A percentile compares a stretch with the other conserved stretches of the same genome.
phyloP scores from a whole-genome alignment of 1,140 invertebrate genomes.

The Drosophila pachea region DNA sequence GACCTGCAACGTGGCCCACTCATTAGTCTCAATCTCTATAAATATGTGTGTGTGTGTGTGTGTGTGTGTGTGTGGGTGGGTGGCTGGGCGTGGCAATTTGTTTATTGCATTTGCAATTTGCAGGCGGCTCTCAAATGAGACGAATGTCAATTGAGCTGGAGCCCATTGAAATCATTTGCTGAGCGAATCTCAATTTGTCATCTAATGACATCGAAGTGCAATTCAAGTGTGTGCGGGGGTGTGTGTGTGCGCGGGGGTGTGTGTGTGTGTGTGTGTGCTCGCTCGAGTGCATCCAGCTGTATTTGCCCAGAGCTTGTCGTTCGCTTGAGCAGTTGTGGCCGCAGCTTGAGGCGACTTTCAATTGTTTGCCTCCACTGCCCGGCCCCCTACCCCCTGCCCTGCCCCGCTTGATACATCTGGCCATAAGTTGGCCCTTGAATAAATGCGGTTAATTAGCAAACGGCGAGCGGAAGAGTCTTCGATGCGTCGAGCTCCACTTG shows the following conservation, averaged over 20 bases:
- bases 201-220: slow-evolving; percentile 22
- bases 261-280: not conserved
- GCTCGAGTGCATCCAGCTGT: not conserved
- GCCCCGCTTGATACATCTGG: too few species aligned
- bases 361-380: too few species aligned
- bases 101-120: slow-evolving; percentile 53
- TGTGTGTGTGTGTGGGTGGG: not conserved
- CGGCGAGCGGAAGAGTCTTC: too few species aligned
- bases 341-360: not conserved
- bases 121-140: slow-evolving; percentile 24
- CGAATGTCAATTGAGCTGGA: slow-evolving; percentile 14
- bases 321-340: not conserved
- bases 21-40: not conserved
- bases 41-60: not conserved
- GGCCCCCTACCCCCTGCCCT: too few species aligned
- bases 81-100: slow-evolving; percentile 43
- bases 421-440: too few species aligned
- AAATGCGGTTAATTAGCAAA: too few species aligned
- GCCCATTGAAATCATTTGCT: slow-evolving; percentile 42
- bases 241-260: not conserved
- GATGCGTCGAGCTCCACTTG: too few species aligned
- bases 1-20: slow-evolving; percentile 81
- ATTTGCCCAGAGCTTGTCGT: slow-evolving; percentile 21
- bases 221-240: slow-evolving; percentile 1
- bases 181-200: slow-evolving; percentile 58